These are phyloP conservation scores for Leptopilina syphax DNA, from an alignment of 2,888 invertebrate species.

Conservation along the genomic window DNA sequence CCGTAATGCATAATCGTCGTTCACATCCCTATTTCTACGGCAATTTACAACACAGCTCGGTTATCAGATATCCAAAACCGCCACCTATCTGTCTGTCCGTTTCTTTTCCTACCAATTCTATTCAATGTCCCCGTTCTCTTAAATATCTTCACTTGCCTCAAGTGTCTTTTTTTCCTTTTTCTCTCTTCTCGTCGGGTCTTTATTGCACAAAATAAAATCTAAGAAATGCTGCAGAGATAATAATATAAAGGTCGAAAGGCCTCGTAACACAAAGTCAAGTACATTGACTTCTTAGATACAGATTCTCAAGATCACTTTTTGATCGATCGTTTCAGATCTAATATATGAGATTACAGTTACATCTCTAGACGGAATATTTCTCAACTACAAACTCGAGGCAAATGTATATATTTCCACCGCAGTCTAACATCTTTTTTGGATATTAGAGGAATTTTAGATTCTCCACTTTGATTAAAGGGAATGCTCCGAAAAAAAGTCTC, in stretches of 20 bases:
- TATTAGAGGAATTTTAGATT: neutral
- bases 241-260: neutral
- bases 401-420: neutral
- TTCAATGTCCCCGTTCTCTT: neutral
- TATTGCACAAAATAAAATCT: neutral
- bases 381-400: neutral
- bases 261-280: constrained; percentile 10
- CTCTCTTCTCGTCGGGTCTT: neutral
- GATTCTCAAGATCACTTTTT: constrained; percentile 3
- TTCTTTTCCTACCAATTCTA: neutral
- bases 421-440: neutral
- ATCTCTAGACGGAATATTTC: neutral
- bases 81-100: constrained; percentile 12
- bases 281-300: neutral
- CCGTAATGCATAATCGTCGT: constrained; percentile 21
- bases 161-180: neutral
- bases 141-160: neutral
- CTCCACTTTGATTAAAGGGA: too few relatives aligned
- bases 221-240: neutral
- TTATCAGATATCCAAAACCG: constrained; percentile 19
- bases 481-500: too few relatives aligned
- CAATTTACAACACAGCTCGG: neutral
- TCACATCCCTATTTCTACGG: constrained; percentile 2
- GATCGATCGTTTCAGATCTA: constrained; percentile 8
- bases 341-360: constrained; percentile 17